A percentile compares a stretch with the other conserved stretches of the same genome.
These are phyloP conservation scores for Atractosteus spatula DNA, from an alignment of 2,113 vertebrate species.

Conservation along the genomic window DNA sequence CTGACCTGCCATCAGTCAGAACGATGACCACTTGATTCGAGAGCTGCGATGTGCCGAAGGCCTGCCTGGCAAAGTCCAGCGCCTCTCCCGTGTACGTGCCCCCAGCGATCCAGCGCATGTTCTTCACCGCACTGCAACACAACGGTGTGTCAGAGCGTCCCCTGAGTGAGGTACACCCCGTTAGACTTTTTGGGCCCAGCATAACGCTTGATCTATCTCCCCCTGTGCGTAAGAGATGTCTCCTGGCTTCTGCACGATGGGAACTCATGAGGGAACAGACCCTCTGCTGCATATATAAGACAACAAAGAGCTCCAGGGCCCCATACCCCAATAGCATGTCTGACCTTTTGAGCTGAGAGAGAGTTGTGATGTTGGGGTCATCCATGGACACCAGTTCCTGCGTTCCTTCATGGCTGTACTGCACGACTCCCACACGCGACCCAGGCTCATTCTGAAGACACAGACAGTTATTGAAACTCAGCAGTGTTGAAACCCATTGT, in stretches of 20 bases:
- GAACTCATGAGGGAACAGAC: too few species aligned
- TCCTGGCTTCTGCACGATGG: too few species aligned
- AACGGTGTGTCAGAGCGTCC: background rate
- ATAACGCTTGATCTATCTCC: too few species aligned
- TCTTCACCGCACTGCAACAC: conserved; percentile 31
- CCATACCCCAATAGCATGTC: too few species aligned
- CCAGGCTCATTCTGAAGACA: conserved; percentile 20
- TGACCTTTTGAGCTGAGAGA: conserved; percentile 36
- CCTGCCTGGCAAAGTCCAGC: conserved; percentile 32
- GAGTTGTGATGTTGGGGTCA: conserved; percentile 31
- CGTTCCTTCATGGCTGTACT: conserved; percentile 38
- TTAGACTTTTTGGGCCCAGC: background rate
- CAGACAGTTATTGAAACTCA: background rate
- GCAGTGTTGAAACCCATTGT: too few species aligned
- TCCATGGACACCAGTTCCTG: conserved; percentile 38
- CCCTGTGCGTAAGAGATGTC: too few species aligned
- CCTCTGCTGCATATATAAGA: too few species aligned
- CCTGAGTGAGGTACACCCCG: background rate
- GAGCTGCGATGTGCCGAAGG: conserved; percentile 28
- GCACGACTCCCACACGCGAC: conserved; percentile 28
- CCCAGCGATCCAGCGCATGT: conserved; percentile 41
- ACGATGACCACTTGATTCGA: conserved; percentile 32
- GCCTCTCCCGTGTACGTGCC: conserved; percentile 41
- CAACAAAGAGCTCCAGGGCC: too few species aligned
- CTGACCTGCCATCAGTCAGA: conserved; percentile 38